Evolutionary conservation across 2,113 vertebrate species (phyloP).

Genomic region (Puffinus mauretanicus): DNA sequence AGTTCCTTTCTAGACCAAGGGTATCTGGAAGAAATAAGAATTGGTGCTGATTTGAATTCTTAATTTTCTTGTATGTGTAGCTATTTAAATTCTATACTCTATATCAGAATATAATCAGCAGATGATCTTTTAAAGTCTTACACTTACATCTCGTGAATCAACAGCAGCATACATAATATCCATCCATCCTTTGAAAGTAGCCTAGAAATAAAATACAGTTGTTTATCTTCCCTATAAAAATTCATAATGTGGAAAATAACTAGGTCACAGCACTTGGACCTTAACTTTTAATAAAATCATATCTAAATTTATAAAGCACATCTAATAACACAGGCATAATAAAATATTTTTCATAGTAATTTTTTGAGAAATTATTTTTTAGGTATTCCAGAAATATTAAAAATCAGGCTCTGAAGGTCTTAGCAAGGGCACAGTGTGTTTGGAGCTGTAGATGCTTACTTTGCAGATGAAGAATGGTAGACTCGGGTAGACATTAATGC

Average conservation of each 20-base stretch:
- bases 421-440: not conserved
- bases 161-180: conserved; percentile 96
- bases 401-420: not conserved
- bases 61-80: not conserved
- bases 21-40: not conserved
- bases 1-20: not conserved
- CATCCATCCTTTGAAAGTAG: conserved; percentile 98
- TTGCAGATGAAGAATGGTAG: not conserved
- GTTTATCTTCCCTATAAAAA: conserved; percentile 10
- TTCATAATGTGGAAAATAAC: not conserved
- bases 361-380: not conserved
- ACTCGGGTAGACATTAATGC: not conserved
- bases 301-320: not conserved
- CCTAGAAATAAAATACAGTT: conserved; percentile 75
- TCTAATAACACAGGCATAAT: not conserved
- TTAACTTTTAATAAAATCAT: not conserved
- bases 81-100: not conserved
- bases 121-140: not conserved
- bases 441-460: not conserved
- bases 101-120: not conserved
- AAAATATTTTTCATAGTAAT: not conserved
- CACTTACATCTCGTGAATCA: conserved; percentile 84
- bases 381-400: not conserved
- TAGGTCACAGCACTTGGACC: not conserved
- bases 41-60: not conserved